Conservation (phyloP, 2,113 vertebrate genomes). For the Misgurnus mizolepis region DNA sequence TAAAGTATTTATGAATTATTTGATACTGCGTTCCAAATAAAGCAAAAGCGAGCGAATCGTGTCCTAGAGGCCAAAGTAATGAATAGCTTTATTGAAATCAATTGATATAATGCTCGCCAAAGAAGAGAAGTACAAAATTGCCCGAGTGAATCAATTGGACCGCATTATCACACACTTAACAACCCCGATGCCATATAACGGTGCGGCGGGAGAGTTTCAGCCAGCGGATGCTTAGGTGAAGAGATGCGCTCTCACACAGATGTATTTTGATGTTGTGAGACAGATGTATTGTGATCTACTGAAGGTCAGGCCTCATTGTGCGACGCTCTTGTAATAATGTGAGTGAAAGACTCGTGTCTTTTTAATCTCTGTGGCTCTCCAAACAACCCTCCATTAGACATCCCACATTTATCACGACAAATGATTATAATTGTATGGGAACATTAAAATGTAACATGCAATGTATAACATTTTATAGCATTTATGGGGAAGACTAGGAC, state of each 20-base stretch:
- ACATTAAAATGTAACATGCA: neutral
- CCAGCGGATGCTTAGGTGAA: conserved; percentile 42
- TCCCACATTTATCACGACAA: conserved; percentile 1
- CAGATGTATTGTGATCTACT: conserved; percentile 66
- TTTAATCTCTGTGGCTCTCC: conserved; percentile 61
- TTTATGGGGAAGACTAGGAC: neutral
- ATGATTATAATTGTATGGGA: conserved; percentile 6
- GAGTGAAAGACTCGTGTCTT: conserved; percentile 59
- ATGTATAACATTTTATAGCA: neutral
- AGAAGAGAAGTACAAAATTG: conserved; percentile 11
- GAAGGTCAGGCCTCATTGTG: conserved; percentile 71
- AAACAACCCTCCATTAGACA: conserved; percentile 40
- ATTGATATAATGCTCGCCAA: conserved; percentile 31
- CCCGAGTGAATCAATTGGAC: conserved; percentile 47
- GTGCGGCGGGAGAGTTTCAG: conserved; percentile 40
- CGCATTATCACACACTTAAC: conserved; percentile 43
- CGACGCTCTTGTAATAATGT: conserved; percentile 61
- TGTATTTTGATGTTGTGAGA: conserved; percentile 28
- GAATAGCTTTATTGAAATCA: conserved; percentile 67
- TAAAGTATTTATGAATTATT: conserved; percentile 86
- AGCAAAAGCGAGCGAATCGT: conserved; percentile 57
- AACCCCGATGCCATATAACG: neutral
- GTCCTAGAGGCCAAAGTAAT: conserved; percentile 72
- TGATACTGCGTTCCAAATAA: conserved; percentile 73
- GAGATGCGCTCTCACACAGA: conserved; percentile 22